Evolutionary conservation across 2,113 vertebrate genomes (phyloP), one percentile per base, ranked within the genome.

Genomic region (Corythornis cristatus): DNA sequence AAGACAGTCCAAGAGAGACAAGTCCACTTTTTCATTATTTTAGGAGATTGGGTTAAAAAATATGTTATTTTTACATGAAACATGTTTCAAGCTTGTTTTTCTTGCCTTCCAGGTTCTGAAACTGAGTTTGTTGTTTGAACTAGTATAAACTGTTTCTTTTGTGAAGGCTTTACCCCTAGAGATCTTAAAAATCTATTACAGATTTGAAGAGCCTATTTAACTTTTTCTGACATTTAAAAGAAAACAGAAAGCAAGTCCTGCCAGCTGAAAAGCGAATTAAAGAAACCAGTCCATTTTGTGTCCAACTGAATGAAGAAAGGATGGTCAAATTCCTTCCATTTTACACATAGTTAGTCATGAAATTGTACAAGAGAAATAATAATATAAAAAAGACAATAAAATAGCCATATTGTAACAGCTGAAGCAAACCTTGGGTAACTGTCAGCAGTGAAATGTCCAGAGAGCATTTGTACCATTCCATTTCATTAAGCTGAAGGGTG

Each of bases 211-310:
- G 92, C n/a, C 88, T 95, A 51, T 93, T 96, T 98, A 98, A 98
- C 94, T 94, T 98, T 98, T 97, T 95, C 92, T 98, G 98, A 98
- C 97, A 98, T 98, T 98, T 98, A 97, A 98, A 97, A 97, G 95
- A 97, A 98, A 98, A 96, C 94, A 97, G 97, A 97, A 97, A 97
- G 79, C 74, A 86, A 90, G n/a, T 8, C 51, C 80, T 97, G 97
- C 96, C 97, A 97, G 94, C 94, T 94, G 95, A 96, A 97, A 97
- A 96, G 95, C 79, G 89, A 98, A 86, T 95, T 96, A 93, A 97
- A 97, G 95, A 92, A 97, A 96, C 91, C 35, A 83, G 72, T 93
- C 95, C 93, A 95, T 85, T 94, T 97, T 90, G 89, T 86, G 88
- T 97, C 97, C 97, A 97, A 95, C 37, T 97, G 97, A 92, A 97